Evolutionary conservation across 1,140 invertebrate genomes (phyloP), one percentile per base, ranked within the genome.

Genomic region (Heliconius himera): DNA sequence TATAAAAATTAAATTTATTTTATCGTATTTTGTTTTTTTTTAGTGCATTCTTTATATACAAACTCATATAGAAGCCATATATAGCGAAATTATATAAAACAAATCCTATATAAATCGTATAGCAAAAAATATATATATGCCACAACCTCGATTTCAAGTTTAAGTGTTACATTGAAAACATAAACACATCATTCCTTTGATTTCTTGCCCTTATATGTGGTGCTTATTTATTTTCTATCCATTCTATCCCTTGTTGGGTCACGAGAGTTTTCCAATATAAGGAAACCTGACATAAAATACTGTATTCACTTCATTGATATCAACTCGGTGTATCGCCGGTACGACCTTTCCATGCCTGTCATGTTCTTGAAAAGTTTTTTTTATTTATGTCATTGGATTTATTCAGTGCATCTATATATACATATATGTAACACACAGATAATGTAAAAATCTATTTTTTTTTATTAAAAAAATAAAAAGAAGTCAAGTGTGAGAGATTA

Each of bases 161-260:
- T 74, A 81, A 81, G 73, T 75, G 77, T 78, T 81, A 74, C 80
- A 81, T 81, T 78, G 76, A 75, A 81, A 78, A 81, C 73, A 51
- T 74, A 71, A 77, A 81, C 66, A 78, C 73, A 78, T 81, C 76
- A 81, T 78, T 74, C 76, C 80, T 75, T 73, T 78, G 80, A 81
- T 81, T 81, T 81, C 80, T 78, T 81, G 80, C 80, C 80, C 80
- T 78, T 81, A 81, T 81, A 81, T 75, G 73, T 56, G 73, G 16
- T 56, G 36, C 41, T 51, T 81, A 75, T 77, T 75, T 78, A 81
- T 81, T 81, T 81, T 81, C 80, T 78, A 81, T 81, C 80, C 80
- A 76, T 76, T 75, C 49, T 78, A 73, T 60, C 73, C 76, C 80
- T 51, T 78, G 76, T 78, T 78, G 46, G 80, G 80, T 81, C 80